Evolutionary conservation across 2,888 invertebrate genomes (phyloP), one percentile per base, ranked within the genome.

Genomic region (Pseudanteris insignis): DNA sequence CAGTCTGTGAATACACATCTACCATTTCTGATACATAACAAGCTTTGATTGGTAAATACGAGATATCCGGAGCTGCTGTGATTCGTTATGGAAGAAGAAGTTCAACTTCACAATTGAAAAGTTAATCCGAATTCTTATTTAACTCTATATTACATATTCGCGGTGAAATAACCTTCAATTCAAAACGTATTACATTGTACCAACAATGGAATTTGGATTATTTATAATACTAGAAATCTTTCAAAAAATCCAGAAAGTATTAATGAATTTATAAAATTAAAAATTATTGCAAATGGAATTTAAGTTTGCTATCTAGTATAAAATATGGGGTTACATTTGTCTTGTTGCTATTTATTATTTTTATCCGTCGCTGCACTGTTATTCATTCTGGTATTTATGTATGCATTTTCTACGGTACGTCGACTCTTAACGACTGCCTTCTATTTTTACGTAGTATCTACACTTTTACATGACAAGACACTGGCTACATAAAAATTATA

Each of bases 31-130:
- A 59, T 55, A 58, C 64, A 24, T 67, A 70, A 77, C 71, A 69
- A 77, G 71, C 64, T 62, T 68, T 76, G 76, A 77, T 77, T 74
- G 73, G 69, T 76, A 76, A 77, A 76, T 77, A 72, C 72, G 71
- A 72, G 63, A 75, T 77, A 71, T 76, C 76, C 77, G 77, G 76
- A 68, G 66, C 36, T n/a, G 71, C 67, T 65, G 68, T 60, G 71
- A 72, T 74, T 70, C 65, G 65, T 69, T 66, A 68, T 59, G 65
- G 66, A 66, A 72, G 66, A 74, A 72, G 76, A 76, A 76, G 72
- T 70, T 58, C 61, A 60, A 67, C 66, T 66, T 71, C 29, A 53
- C 55, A 48, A 58, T 61, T 55, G 55, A 48, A 47, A 61, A 43
- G 51, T 46, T 14, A 25, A 59, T 8, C 32, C 12, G 32, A 40